Evolutionary conservation across 2,888 invertebrate genomes (phyloP), one percentile per base, ranked within the genome.

Genomic region (Agrochola lota): DNA sequence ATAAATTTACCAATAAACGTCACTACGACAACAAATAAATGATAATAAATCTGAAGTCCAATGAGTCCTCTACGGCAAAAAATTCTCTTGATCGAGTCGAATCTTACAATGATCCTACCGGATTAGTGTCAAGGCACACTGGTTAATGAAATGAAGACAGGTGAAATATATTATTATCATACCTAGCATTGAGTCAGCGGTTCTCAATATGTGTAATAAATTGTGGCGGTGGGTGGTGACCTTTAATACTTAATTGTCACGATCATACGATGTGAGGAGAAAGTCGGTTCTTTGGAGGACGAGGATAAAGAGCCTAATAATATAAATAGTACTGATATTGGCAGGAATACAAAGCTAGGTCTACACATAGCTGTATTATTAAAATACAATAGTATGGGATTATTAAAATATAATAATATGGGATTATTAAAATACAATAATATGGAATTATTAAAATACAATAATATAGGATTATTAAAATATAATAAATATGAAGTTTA

Each of bases 121-220:
- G 69, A 78, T 81, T 52, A 78, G 66, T 76, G 84, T 84, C 84
- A 84, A 84, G 84, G 84, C 26, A 62, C 12, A 63, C 86, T 30
- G 63, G 74, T 30, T 74, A 83, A 70, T 71, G 52, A 7, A 64
- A 73, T 70, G 69, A 62, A 78, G 72, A 85, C 73, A 55, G 59
- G 64, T 74, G 66, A 77, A 68, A 74, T 75, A 83, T 71, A n/a
- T 43, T 59, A 55, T 15, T 83, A 74, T 12, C 43, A 12, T 52
- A 74, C 35, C 64, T 74, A 69, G 75, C 43, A 62, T n/a, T 74
- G 72, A 64, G 69, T 23, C 84, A 74, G 74, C 11, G 64, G 52
- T 67, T 74, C 74, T 78, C 83, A 74, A 69, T 26, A 52, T 62
- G 11, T 55, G 40, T 17, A 20, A 15, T 81, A 63, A 73, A 80